phyloP scores from a whole-genome alignment of 1,140 invertebrate genomes.

The Bombus pascuorum region DNA sequence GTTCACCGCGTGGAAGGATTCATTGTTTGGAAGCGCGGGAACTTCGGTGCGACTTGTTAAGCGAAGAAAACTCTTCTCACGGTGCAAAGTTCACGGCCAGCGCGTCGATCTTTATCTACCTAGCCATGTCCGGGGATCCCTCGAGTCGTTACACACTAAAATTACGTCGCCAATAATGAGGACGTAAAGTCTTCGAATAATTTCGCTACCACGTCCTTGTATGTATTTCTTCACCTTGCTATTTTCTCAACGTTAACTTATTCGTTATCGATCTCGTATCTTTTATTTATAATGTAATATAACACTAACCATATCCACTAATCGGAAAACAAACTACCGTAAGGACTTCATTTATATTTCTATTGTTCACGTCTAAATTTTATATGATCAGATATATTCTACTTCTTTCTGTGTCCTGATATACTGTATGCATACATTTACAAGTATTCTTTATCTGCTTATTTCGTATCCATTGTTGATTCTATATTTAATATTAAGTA shows the following conservation, averaged over 20 bases:
- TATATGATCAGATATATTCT: not conserved
- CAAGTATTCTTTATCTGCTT: not conserved
- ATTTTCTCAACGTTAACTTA: conserved; percentile 13
- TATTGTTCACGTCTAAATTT: not conserved
- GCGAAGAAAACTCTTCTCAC: conserved; percentile 68
- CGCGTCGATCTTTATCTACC: conserved; percentile 64
- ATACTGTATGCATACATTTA: not conserved
- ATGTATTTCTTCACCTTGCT: conserved; percentile 12
- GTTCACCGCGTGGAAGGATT: conserved; percentile 57
- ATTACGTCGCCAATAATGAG: conserved; percentile 46
- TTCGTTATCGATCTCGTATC: not conserved
- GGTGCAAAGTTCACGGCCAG: conserved; percentile 70
- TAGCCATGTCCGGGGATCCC: conserved; percentile 51
- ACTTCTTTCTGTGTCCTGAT: not conserved
- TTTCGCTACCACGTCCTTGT: conserved; percentile 9
- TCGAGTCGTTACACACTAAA: conserved; percentile 54
- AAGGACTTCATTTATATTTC: not conserved
- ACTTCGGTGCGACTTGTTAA: conserved; percentile 64
- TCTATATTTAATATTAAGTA: not conserved
- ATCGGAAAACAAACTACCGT: not conserved
- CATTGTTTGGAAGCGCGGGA: conserved; percentile 70
- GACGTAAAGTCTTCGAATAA: conserved; percentile 39
- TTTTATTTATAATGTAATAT: conserved; percentile 8
- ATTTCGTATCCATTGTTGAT: conserved; percentile 10
- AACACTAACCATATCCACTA: not conserved